phyloP scores from a whole-genome alignment of 2,113 vertebrate species.

The Grus americana region DNA sequence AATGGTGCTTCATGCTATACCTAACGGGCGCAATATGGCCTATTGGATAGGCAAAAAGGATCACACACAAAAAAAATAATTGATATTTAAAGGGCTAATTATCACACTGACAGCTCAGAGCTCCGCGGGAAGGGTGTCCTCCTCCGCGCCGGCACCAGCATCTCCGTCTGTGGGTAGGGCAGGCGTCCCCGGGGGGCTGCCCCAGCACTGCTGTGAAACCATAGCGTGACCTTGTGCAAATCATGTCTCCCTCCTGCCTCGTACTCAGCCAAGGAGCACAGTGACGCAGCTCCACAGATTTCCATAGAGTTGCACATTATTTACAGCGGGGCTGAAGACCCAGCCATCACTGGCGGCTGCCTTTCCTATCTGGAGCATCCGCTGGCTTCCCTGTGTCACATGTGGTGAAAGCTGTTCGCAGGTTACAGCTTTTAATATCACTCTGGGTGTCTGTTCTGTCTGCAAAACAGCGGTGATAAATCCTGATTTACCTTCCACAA shows the following conservation, averaged over 20 bases:
- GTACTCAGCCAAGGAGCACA: neutral
- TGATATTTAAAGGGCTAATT: constrained; percentile 52
- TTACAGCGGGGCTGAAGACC: neutral
- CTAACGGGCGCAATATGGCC: neutral
- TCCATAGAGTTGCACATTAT: fast-evolving
- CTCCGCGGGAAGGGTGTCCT: neutral
- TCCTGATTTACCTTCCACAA: neutral
- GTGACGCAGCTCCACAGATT: neutral
- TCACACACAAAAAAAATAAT: neutral
- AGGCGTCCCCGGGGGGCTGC: neutral
- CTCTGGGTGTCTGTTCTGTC: neutral
- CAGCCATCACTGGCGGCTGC: neutral
- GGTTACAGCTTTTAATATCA: neutral
- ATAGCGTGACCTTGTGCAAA: neutral
- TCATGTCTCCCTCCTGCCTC: neutral
- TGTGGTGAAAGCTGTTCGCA: neutral
- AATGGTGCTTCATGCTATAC: constrained; percentile 56
- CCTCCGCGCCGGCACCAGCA: constrained; percentile 18
- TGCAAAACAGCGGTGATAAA: neutral
- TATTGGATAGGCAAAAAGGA: neutral
- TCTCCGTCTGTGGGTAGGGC: neutral
- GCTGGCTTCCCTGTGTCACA: fast-evolving
- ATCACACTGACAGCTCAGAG: constrained; percentile 49
- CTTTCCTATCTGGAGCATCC: neutral
- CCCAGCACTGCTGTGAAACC: neutral